These are phyloP conservation scores for Oscheius sp. DNA, from an alignment of 1,140 invertebrate genomes.

Conservation along the genomic window DNA sequence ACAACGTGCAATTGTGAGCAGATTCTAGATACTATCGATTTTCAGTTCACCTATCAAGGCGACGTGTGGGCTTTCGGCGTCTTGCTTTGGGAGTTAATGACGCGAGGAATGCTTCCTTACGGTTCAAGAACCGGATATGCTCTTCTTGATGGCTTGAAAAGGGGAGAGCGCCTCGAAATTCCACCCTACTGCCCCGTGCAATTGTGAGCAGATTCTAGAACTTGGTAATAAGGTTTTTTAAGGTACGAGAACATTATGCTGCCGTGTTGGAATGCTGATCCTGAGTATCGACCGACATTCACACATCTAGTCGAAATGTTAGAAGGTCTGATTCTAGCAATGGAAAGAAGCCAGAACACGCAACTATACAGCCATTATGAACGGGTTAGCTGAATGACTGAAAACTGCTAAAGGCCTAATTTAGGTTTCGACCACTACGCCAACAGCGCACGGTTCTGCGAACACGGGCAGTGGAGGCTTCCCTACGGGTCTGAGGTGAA, in stretches of 20 bases:
- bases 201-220: background rate
- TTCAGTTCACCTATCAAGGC: conserved; percentile 17
- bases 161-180: background rate
- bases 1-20: background rate
- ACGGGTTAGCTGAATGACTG: conserved; percentile 14
- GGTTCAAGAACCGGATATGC: background rate
- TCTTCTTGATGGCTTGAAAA: background rate
- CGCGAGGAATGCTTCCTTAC: conserved; percentile 41
- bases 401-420: conserved; percentile 4
- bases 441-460: background rate
- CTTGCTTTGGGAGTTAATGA: conserved; percentile 44
- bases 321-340: background rate
- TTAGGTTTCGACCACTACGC: conserved; percentile 10
- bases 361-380: conserved; percentile 32
- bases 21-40: background rate
- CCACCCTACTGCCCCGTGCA: conserved; percentile 23
- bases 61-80: conserved; percentile 44
- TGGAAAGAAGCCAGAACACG: conserved; percentile 26
- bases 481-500: background rate
- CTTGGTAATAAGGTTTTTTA: background rate
- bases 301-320: conserved; percentile 4
- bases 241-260: conserved; percentile 22
- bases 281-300: conserved; percentile 18
- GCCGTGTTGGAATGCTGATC: conserved; percentile 20
- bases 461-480: background rate